A percentile compares a stretch with the other conserved stretches of the same genome.
Evolutionary conservation across 2,113 vertebrate genomes (phyloP).

Genomic region (Austrofundulus limnaeus): DNA sequence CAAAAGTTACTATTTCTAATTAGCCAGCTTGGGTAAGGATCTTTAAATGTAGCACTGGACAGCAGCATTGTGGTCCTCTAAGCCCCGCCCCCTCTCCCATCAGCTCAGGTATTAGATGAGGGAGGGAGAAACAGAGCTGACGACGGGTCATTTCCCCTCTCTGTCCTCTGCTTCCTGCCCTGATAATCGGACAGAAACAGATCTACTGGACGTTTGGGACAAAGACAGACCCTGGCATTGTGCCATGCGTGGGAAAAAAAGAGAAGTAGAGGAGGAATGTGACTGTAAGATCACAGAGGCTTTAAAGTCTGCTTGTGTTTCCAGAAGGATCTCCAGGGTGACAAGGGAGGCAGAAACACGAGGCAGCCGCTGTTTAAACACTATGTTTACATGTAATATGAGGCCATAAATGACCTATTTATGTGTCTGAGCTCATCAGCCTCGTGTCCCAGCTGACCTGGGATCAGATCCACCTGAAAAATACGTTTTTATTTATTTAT

Average conservation of each 20-base stretch:
- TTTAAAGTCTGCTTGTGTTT: constrained; percentile 33
- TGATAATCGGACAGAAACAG: constrained; percentile 41
- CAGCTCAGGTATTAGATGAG: constrained; percentile 30
- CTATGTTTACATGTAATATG: constrained; percentile 29
- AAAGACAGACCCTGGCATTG: constrained; percentile 9
- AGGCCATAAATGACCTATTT: constrained; percentile 31
- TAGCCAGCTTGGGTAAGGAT: not conserved
- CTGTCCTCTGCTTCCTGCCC: constrained; percentile 53
- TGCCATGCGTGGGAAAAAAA: constrained; percentile 21
- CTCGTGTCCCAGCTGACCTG: not conserved
- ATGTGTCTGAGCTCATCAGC: not conserved
- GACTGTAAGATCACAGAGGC: constrained; percentile 29
- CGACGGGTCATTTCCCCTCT: constrained; percentile 43
- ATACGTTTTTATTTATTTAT: too few species aligned
- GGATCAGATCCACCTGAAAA: constrained; percentile 8
- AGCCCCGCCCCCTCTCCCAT: constrained; percentile 9
- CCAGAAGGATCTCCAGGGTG: constrained; percentile 46
- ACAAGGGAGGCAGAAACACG: constrained; percentile 19
- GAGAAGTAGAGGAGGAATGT: not conserved
- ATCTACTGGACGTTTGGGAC: constrained; percentile 2
- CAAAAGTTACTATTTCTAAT: too few species aligned
- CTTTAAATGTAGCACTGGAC: constrained; percentile 19
- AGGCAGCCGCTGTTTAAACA: constrained; percentile 26
- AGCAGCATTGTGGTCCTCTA: constrained; percentile 18
- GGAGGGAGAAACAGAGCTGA: constrained; percentile 32